These are phyloP conservation scores for Emesis castigata DNA, from an alignment of 2,888 invertebrate genomes.

Conservation along the genomic window DNA sequence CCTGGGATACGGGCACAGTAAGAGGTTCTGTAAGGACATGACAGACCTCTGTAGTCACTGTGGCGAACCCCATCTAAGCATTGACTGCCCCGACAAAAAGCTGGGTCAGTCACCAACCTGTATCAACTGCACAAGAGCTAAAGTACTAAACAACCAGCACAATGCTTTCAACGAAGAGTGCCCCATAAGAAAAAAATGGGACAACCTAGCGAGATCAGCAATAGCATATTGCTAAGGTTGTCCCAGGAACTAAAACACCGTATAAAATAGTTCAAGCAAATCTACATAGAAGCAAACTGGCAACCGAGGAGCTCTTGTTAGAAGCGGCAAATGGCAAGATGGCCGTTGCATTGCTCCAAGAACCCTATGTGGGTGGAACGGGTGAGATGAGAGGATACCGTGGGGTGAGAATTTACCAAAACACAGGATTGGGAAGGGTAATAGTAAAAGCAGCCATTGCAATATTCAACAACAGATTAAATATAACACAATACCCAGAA, in stretches of 20 bases:
- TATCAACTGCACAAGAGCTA: conserved; percentile 31
- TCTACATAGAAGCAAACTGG: neutral
- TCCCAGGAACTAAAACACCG: neutral
- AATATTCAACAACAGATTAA: neutral
- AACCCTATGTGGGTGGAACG: neutral
- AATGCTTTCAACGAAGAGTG: conserved; percentile 44
- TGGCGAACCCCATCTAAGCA: conserved; percentile 36
- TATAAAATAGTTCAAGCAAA: neutral
- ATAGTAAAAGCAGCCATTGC: neutral
- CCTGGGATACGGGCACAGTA: no score
- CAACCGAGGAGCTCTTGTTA: neutral
- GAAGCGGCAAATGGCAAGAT: neutral
- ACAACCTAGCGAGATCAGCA: conserved; percentile 26
- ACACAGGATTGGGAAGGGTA: neutral
- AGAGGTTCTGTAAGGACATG: no score
- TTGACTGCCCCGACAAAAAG: conserved; percentile 20
- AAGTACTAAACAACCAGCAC: neutral
- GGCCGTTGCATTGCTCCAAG: neutral
- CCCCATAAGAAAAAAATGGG: conserved; percentile 28
- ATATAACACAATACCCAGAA: neutral
- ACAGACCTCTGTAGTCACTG: conserved; percentile 61
- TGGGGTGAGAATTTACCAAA: neutral
- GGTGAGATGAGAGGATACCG: neutral
- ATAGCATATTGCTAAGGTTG: conserved; percentile 47
- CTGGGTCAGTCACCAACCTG: conserved; percentile 17